Evolutionary conservation across 2,888 invertebrate genomes (phyloP).

Genomic region (Drosophila neotestacea): DNA sequence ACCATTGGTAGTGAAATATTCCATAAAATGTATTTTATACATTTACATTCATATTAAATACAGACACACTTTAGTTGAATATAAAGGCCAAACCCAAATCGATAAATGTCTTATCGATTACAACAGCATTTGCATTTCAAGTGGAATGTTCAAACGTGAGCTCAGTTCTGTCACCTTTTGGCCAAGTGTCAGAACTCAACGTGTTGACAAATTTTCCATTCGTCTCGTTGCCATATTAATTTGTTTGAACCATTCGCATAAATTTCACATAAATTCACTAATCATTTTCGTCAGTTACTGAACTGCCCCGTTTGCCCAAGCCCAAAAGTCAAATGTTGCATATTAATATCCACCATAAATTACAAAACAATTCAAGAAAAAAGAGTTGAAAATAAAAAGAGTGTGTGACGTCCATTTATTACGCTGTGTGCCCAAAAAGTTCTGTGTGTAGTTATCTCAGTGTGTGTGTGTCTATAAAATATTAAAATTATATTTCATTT

Average conservation of each 20-base stretch:
- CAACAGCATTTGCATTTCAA: constrained; percentile 17
- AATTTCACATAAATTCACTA: constrained; percentile 75
- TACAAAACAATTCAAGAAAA: constrained; percentile 40
- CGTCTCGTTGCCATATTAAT: constrained; percentile 59
- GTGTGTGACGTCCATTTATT: constrained; percentile 55
- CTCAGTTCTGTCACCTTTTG: constrained; percentile 58
- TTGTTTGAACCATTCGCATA: constrained; percentile 64
- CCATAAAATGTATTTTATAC: too few relatives aligned
- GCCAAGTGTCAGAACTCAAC: constrained; percentile 57
- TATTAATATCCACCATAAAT: constrained; percentile 77
- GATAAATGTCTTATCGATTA: constrained; percentile 9
- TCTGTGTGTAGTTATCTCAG: constrained; percentile 28
- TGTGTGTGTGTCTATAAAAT: constrained; percentile 67
- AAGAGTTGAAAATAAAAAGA: constrained; percentile 40
- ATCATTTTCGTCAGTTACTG: constrained; percentile 63
- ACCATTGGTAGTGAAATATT: too few relatives aligned
- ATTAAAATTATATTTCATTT: constrained; percentile 81
- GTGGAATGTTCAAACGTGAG: constrained; percentile 27
- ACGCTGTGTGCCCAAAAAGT: constrained; percentile 33
- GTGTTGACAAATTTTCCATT: constrained; percentile 67
- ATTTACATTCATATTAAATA: too few relatives aligned
- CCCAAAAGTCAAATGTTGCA: constrained; percentile 62
- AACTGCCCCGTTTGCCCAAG: constrained; percentile 39
- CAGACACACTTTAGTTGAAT: background rate
- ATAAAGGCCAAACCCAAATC: background rate